Base-by-base conservation (phyloP, 2,797 vertebrate species). In the Alosa sapidissima region DNA sequence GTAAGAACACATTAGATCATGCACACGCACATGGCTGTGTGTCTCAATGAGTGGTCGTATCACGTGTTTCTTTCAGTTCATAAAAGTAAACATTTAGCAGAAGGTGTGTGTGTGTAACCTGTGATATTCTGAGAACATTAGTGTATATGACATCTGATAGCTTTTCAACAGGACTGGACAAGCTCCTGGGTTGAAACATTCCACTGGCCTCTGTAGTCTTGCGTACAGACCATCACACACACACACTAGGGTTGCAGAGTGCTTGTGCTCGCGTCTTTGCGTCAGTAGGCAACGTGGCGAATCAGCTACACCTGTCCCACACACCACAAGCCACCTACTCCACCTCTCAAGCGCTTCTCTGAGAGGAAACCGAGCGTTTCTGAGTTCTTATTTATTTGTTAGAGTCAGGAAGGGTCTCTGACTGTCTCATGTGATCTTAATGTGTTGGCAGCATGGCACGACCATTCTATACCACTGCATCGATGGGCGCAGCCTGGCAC, bases 1-100 rank as follows among this genome's bases (percentile, higher is more conserved):
- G 84, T 86, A 89, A 90, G 82, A 88, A 85, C 65, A n/a, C 72
- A 82, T 82, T 81, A 81, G 55, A 1, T 41, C 33, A 47, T 45
- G 33, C 52, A 19, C 84, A 86, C 83, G 48, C 86, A 65, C 24
- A 13, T 52, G 51, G 14, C 51, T 72, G 28, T 83, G 75, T 14
- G 33, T 75, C 13, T 75, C 68, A 84, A 75, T 81, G 24, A 60
- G 49, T 82, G 62, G 81, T 86, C 81, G 62, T 72, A 68, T 86
- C 14, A 84, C 13, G 65, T 84, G 81, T 87, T 86, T 41, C 81
- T 83, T 83, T 84, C 47, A 7, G 81, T 75, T 85, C 41, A 68
- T 82, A 81, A 75, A 41, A 75, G 36, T 88, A 86, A 45, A 41
- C 68, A 16, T 75, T 16, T 41, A 45, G 68, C 33, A 14, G 68